These are phyloP conservation scores for Perca schrenkii DNA, from an alignment of 2,113 vertebrate species.

Conservation along the genomic window DNA sequence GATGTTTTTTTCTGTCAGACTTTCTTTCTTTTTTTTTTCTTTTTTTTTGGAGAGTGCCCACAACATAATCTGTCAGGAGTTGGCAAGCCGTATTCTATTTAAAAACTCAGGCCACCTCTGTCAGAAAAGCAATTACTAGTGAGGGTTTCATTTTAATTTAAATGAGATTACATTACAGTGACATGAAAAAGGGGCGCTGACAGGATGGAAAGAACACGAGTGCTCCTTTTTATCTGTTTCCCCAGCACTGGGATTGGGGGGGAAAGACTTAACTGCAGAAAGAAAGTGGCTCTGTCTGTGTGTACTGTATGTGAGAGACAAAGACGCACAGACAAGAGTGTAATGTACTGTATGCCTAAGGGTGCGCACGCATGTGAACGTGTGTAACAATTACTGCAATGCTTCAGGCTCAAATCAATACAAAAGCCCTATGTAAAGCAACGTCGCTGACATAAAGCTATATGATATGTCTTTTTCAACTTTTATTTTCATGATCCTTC, in stretches of 20 bases:
- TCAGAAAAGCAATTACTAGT: constrained; percentile 86
- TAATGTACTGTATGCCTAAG: constrained; percentile 1
- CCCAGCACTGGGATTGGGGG: constrained; percentile 63
- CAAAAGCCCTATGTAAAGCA: constrained; percentile 41
- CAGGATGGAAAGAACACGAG: constrained; percentile 77
- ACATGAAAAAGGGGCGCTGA: constrained; percentile 77
- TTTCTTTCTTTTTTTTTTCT: constrained; percentile 21
- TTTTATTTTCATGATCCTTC: constrained; percentile 62
- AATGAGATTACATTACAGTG: constrained; percentile 85
- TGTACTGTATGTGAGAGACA: constrained; percentile 7
- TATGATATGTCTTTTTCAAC: constrained; percentile 63
- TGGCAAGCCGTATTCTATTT: constrained; percentile 75
- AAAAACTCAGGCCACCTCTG: constrained; percentile 82
- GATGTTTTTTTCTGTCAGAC: constrained; percentile 17
- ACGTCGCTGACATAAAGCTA: constrained; percentile 59
- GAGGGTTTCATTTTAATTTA: constrained; percentile 86
- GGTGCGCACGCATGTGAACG: constrained; percentile 18
- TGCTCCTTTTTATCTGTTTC: constrained; percentile 77
- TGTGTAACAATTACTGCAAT: constrained; percentile 64
- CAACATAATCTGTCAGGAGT: constrained; percentile 70
- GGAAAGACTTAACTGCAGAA: constrained; percentile 58
- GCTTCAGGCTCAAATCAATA: constrained; percentile 67
- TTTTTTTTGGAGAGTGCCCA: constrained; percentile 47
- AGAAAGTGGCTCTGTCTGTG: constrained; percentile 29
- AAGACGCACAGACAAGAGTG: constrained; percentile 18